phyloP scores from a whole-genome alignment of 2,113 vertebrate genomes.

The Bettongia penicillata region DNA sequence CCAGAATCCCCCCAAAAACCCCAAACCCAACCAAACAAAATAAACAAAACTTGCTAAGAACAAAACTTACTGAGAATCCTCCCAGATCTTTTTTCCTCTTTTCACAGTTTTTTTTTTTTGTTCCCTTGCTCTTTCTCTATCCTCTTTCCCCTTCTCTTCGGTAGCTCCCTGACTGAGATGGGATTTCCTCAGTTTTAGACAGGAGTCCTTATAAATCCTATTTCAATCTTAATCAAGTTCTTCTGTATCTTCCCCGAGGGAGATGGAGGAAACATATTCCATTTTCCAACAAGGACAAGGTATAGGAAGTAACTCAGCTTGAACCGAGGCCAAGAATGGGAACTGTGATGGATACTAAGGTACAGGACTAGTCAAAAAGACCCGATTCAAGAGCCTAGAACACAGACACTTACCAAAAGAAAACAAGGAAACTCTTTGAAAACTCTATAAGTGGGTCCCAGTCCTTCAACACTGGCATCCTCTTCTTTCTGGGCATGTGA shows the following conservation, averaged over 20 bases:
- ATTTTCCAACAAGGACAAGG: not conserved
- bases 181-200: not conserved
- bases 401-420: not conserved
- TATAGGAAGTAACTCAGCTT: not conserved
- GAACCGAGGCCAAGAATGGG: not conserved
- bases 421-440: not conserved
- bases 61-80: not conserved
- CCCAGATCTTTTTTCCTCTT: not conserved
- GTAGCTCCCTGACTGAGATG: not conserved
- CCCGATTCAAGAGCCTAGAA: not conserved
- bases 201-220: not conserved
- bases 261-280: not conserved
- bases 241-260: not conserved
- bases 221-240: not conserved
- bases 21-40: no score
- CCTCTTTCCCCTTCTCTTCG: not conserved
- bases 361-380: not conserved
- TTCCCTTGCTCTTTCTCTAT: not conserved
- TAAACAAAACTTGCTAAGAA: not conserved
- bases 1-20: not conserved
- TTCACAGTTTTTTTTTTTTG: not conserved
- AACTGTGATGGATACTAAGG: not conserved
- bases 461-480: not conserved
- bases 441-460: not conserved
- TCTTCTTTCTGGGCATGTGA: not conserved